Evolutionary conservation across 2,888 invertebrate species (phyloP).

Genomic region (Tyria jacobaeae): DNA sequence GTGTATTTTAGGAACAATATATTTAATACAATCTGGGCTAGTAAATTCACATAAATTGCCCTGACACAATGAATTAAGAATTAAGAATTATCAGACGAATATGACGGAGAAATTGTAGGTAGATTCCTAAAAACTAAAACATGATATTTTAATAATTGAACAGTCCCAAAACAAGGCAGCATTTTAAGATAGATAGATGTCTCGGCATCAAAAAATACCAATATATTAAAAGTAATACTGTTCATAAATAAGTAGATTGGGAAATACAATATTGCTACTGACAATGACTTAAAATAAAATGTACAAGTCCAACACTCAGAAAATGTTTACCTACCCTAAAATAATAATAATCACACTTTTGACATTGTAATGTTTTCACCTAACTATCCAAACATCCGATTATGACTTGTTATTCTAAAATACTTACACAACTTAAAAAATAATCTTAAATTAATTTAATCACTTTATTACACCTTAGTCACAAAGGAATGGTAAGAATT

Average conservation of each 20-base stretch:
- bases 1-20: constrained; percentile 24
- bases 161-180: constrained; percentile 13
- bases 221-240: constrained; percentile 23
- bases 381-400: constrained; percentile 82
- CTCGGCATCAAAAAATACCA: constrained; percentile 17
- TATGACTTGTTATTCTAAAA: constrained; percentile 79
- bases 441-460: constrained; percentile 73
- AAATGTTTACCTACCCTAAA: constrained; percentile 77
- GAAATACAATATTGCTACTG: constrained; percentile 49
- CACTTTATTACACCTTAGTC: constrained; percentile 83
- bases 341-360: constrained; percentile 85
- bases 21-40: constrained; percentile 17
- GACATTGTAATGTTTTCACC: constrained; percentile 85
- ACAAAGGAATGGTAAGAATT: constrained; percentile 83
- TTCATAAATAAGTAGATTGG: constrained; percentile 15
- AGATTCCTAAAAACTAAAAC: too few species aligned
- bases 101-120: neutral
- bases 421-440: constrained; percentile 78
- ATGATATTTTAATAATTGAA: neutral
- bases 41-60: constrained; percentile 16
- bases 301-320: constrained; percentile 77
- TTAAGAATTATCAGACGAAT: constrained; percentile 4
- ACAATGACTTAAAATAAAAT: constrained; percentile 81
- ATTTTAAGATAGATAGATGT: constrained; percentile 44
- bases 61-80: constrained; percentile 3